Base-by-base conservation (phyloP, 2,888 invertebrate genomes). In the Leptopilina drosophilae region DNA sequence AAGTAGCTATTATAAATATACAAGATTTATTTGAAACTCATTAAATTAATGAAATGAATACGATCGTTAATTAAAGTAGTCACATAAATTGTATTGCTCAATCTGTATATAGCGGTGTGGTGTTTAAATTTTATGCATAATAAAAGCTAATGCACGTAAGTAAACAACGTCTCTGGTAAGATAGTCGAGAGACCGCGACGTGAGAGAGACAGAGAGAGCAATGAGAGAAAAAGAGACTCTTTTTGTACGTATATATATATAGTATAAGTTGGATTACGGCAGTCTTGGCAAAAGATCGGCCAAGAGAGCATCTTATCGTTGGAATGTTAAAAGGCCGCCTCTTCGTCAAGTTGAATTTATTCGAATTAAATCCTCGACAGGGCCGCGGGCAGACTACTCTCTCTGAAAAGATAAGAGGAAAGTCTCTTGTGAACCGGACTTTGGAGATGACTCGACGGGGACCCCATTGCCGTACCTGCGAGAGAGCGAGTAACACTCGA, bases 301-400 rank as follows among this genome's bases (percentile, higher is more conserved):
- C 77, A 69, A 77, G 65, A 84, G 84, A 84, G 84, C 82, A 67
- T 78, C 87, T 91, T 91, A 91, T 91, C 91, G 86, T 78, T 85
- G 90, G 91, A 91, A 91, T 91, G 90, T 91, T 91, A 91, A 91
- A 90, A 91, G 90, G 90, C 88, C 88, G 88, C 88, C 88, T 89
- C 88, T 88, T 90, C 90, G 88, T 90, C 90, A 90, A 90, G 85
- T 89, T 85, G 89, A 90, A 91, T 91, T 91, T 91, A 91, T 91
- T 89, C 89, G 89, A 91, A 91, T 91, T 91, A 91, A 89, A 90
- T 87, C 87, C 87, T 84, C 82, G 84, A 87, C 89, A 86, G 89
- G 88, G 86, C 87, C 87, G 88, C 85, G 73, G 64, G 64, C 78
- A 81, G 85, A 85, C 73, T 73, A 56, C 85, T 86, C 87, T 87